These are phyloP conservation scores for Penaeus japonicus DNA, from an alignment of 1,140 invertebrate genomes.

Conservation along the genomic window DNA sequence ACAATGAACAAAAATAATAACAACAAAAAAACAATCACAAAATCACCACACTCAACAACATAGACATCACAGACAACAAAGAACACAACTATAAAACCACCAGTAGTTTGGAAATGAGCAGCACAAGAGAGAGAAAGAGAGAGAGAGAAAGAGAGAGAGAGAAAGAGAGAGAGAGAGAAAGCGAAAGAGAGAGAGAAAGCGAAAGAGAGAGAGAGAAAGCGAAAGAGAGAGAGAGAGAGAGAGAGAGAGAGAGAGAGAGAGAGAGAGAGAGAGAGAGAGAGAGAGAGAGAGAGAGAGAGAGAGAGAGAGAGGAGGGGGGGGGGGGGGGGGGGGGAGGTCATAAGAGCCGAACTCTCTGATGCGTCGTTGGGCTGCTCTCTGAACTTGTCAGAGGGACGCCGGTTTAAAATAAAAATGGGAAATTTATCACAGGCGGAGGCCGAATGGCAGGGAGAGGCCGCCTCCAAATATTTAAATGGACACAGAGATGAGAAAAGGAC, in stretches of 20 bases:
- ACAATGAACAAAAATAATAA: too few species aligned
- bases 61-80: too few species aligned
- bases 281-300: not conserved
- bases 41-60: too few species aligned
- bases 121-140: not conserved
- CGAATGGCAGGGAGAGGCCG: not conserved
- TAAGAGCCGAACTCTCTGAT: too few species aligned
- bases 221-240: not conserved
- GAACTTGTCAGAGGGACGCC: not conserved
- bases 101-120: too few species aligned
- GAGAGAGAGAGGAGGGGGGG: not conserved
- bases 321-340: not conserved
- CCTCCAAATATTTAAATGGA: conserved; percentile 25
- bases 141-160: not conserved
- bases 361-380: too few species aligned
- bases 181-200: not conserved
- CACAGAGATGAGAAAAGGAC: not conserved
- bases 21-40: too few species aligned
- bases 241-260: not conserved
- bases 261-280: too few species aligned
- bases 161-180: not conserved
- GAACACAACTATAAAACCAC: too few species aligned
- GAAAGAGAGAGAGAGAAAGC: not conserved
- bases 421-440: conserved; percentile 32
- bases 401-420: conserved; percentile 45